Evolutionary conservation across 2,888 invertebrate genomes (phyloP).

Genomic region (Conops quadrifasciatus): DNA sequence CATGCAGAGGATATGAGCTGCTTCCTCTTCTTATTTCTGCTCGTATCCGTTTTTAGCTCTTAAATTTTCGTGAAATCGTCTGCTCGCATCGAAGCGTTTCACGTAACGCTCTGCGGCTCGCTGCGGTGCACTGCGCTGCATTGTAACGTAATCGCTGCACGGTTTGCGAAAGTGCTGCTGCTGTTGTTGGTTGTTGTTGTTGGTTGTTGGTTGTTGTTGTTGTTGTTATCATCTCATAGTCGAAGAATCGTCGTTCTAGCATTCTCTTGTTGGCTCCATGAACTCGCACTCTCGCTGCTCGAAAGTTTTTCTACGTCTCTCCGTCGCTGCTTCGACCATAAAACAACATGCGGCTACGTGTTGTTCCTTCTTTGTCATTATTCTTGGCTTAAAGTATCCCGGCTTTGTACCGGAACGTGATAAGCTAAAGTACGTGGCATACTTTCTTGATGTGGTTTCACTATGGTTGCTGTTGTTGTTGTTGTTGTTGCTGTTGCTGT

Average conservation of each 20-base stretch:
- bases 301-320: slow-evolving; percentile 6
- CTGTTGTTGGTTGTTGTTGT: neutral
- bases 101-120: slow-evolving; percentile 30
- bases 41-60: slow-evolving; percentile 13
- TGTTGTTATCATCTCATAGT: neutral
- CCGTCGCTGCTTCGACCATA: slow-evolving; percentile 40
- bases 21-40: slow-evolving; percentile 4
- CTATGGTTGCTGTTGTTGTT: slow-evolving; percentile 41
- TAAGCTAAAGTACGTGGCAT: slow-evolving; percentile 55
- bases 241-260: neutral
- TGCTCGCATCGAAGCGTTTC: slow-evolving; percentile 21
- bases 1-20: slow-evolving; percentile 35
- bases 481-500: neutral
- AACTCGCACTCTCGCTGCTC: neutral
- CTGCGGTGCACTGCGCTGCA: slow-evolving; percentile 15
- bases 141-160: slow-evolving; percentile 5
- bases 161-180: neutral
- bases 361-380: slow-evolving; percentile 47
- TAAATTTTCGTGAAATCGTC: slow-evolving; percentile 25
- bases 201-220: slow-evolving; percentile 5
- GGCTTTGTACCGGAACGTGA: slow-evolving; percentile 52
- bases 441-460: slow-evolving; percentile 30
- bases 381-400: slow-evolving; percentile 49
- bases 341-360: slow-evolving; percentile 48
- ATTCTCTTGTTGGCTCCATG: slow-evolving; percentile 42